A percentile compares a stretch with the other conserved stretches of the same genome.
Evolutionary conservation across 2,113 vertebrate species (phyloP).

Genomic region (Natator depressus): DNA sequence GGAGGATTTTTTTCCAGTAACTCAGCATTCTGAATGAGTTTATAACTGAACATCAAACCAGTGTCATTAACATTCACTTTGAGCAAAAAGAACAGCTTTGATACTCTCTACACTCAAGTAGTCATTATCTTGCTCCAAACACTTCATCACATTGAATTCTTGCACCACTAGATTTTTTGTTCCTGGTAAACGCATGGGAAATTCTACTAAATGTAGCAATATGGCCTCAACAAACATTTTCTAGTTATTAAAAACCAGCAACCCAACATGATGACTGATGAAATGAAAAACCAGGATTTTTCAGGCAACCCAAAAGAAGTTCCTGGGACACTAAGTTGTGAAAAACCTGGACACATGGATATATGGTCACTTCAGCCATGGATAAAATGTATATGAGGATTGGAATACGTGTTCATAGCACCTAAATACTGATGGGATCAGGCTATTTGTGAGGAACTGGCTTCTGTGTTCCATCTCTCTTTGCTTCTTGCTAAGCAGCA

Average conservation of each 20-base stretch:
- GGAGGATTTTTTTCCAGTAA: not conserved
- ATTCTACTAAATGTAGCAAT: not conserved
- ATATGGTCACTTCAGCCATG: not conserved
- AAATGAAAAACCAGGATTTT: not conserved
- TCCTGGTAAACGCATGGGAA: not conserved
- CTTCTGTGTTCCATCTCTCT: not conserved
- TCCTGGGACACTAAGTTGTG: not conserved
- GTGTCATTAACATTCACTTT: not conserved
- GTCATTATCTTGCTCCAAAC: not conserved
- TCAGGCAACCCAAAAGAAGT: not conserved
- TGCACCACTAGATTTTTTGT: not conserved
- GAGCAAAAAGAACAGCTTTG: not conserved
- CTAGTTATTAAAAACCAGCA: not conserved
- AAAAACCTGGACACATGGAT: not conserved
- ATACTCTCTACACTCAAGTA: rapidly evolving
- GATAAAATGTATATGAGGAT: not conserved
- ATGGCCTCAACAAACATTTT: not conserved
- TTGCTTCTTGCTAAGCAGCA: not conserved
- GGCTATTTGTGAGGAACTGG: not conserved
- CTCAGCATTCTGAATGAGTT: not conserved
- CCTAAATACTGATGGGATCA: not conserved
- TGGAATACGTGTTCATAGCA: not conserved
- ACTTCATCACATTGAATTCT: rapidly evolving
- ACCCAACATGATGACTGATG: not conserved
- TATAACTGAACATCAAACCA: not conserved